phyloP scores from a whole-genome alignment of 2,797 vertebrate genomes.

The Amblyopsis hoosieri region DNA sequence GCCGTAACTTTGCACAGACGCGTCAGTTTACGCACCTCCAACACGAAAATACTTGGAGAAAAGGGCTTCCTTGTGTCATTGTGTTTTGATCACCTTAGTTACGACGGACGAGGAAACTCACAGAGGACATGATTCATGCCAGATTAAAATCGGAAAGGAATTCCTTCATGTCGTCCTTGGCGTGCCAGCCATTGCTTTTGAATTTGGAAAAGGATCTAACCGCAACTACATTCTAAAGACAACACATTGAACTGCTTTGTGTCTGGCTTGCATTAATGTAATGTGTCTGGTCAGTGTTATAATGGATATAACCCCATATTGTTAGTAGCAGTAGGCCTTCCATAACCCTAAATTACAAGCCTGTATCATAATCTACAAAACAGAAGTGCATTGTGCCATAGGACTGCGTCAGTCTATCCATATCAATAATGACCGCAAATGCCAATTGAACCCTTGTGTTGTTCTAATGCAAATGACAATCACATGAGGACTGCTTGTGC shows the following conservation, averaged over 20 bases:
- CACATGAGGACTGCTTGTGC: not conserved
- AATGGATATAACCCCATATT: constrained; percentile 30
- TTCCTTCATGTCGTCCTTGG: constrained; percentile 37
- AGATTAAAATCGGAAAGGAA: constrained; percentile 44
- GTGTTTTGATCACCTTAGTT: constrained; percentile 2
- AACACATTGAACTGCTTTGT: constrained; percentile 47
- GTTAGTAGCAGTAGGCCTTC: constrained; percentile 41
- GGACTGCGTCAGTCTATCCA: too few species aligned
- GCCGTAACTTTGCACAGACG: too few species aligned
- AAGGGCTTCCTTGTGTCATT: not conserved
- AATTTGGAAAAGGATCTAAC: constrained; percentile 51
- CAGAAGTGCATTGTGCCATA: constrained; percentile 42
- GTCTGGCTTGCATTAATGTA: constrained; percentile 68
- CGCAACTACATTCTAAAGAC: constrained; percentile 45
- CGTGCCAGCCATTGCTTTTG: constrained; percentile 37
- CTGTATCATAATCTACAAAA: constrained; percentile 44
- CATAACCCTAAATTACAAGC: constrained; percentile 58
- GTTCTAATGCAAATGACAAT: constrained; percentile 7
- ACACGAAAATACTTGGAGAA: too few species aligned
- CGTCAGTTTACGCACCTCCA: too few species aligned
- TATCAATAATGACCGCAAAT: too few species aligned
- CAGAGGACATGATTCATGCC: constrained; percentile 25
- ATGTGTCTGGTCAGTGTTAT: constrained; percentile 58
- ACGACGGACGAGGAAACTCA: constrained; percentile 23
- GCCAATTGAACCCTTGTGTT: too few species aligned